These are phyloP conservation scores for Nemotelus nigrinus DNA, from an alignment of 2,888 invertebrate species.

Conservation along the genomic window DNA sequence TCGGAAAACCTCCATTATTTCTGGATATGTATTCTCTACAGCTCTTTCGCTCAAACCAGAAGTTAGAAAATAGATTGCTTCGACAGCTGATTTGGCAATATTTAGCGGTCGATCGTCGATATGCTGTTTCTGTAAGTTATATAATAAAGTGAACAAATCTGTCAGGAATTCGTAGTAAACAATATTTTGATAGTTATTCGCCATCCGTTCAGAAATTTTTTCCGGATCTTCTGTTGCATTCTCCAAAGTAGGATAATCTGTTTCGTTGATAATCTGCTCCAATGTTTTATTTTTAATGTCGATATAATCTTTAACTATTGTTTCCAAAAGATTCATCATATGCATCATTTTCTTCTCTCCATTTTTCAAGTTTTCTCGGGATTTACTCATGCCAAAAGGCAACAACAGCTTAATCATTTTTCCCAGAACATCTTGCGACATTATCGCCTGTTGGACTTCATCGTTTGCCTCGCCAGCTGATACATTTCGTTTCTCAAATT, in stretches of 20 bases:
- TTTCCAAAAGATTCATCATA: neutral
- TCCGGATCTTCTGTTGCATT: neutral
- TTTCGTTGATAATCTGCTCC: neutral
- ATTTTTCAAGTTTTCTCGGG: neutral
- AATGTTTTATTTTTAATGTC: neutral
- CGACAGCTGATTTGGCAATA: neutral
- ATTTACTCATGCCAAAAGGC: no score
- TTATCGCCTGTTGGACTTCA: no score
- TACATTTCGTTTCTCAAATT: neutral
- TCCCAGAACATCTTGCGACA: no score
- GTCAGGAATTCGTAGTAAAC: neutral
- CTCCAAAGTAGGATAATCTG: neutral
- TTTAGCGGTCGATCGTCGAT: neutral
- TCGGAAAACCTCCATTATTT: conserved; percentile 7
- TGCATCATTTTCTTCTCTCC: neutral
- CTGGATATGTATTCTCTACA: neutral
- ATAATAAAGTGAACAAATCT: neutral
- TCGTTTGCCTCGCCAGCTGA: no score
- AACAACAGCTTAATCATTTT: no score
- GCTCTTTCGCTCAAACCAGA: neutral
- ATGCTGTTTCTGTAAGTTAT: neutral
- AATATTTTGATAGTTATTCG: neutral
- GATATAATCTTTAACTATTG: neutral
- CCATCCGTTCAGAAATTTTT: neutral
- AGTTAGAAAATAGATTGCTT: neutral